A percentile compares a stretch with the other conserved stretches of the same genome.
phyloP scores from a whole-genome alignment of 2,888 invertebrate species.

The Brachyptera putata region DNA sequence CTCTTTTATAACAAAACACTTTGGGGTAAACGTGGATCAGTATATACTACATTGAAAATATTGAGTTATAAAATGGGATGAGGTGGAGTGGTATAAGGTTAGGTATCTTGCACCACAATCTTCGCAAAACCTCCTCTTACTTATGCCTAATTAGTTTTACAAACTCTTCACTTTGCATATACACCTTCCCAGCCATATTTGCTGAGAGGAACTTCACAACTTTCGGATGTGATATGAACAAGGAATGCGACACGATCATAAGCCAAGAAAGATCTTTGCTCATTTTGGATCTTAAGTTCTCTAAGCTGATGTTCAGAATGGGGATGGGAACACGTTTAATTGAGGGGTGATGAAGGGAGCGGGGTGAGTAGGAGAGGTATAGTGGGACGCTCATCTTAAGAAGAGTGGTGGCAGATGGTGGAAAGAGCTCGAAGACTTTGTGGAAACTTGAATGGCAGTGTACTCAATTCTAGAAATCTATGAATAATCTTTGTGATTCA shows the following conservation, averaged over 20 bases:
- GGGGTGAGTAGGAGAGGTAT: too few species aligned
- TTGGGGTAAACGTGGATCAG: not conserved
- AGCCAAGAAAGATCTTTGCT: constrained; percentile 18
- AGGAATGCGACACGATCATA: constrained; percentile 13
- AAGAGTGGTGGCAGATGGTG: constrained; percentile 24
- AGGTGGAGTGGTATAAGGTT: not conserved
- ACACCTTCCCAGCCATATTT: constrained; percentile 25
- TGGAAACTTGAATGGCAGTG: constrained; percentile 23
- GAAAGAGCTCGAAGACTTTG: constrained; percentile 18
- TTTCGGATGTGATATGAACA: constrained; percentile 14
- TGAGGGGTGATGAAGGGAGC: constrained; percentile 2
- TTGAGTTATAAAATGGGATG: not conserved
- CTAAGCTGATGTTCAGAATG: constrained; percentile 11
- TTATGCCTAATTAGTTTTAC: constrained; percentile 28
- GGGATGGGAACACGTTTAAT: constrained; percentile 11
- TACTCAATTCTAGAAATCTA: constrained; percentile 16
- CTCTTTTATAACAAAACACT: constrained; percentile 16
- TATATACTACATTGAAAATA: constrained; percentile 14
- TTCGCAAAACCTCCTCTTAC: not conserved
- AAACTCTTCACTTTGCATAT: constrained; percentile 28
- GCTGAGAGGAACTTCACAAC: constrained; percentile 20
- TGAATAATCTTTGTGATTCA: constrained; percentile 12
- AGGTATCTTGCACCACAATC: too few species aligned
- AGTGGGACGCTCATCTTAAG: too few species aligned
- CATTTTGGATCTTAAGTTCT: constrained; percentile 17